Percentiles rank a stretch among this genome's conserved stretches.
These are phyloP conservation scores for Rissa tridactyla DNA, from an alignment of 2,113 vertebrate species.

Conservation along the genomic window DNA sequence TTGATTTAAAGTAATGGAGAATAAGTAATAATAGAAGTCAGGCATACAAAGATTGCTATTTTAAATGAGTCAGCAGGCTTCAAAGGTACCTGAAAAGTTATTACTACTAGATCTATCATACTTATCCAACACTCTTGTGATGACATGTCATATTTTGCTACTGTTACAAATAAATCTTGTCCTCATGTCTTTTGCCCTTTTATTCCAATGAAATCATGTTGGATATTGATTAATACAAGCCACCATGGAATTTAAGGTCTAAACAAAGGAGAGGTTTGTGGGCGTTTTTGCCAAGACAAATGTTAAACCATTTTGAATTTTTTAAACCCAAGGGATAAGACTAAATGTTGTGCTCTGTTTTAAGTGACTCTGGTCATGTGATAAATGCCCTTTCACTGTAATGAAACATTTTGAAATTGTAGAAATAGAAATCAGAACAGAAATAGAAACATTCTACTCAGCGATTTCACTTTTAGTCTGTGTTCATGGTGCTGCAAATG, in stretches of 20 bases:
- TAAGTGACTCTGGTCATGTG: not conserved
- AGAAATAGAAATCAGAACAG: not conserved
- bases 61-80: not conserved
- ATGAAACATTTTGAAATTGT: not conserved
- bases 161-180: not conserved
- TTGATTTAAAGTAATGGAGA: not conserved
- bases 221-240: constrained; percentile 26
- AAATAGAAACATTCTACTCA: not conserved
- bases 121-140: not conserved
- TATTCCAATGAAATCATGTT: not conserved
- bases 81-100: not conserved
- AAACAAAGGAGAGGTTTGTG: not conserved
- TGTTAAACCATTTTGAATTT: constrained; percentile 6
- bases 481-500: not conserved
- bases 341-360: not conserved
- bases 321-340: not conserved
- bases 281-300: not conserved
- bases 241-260: not conserved
- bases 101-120: not conserved
- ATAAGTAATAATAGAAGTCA: not conserved
- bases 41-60: not conserved
- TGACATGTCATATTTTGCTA: not conserved
- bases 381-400: not conserved
- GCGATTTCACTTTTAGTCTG: not conserved
- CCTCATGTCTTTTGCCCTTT: not conserved